Evolutionary conservation across 2,797 vertebrate species (phyloP).

Genomic region (Sphenopsis melanotis): DNA sequence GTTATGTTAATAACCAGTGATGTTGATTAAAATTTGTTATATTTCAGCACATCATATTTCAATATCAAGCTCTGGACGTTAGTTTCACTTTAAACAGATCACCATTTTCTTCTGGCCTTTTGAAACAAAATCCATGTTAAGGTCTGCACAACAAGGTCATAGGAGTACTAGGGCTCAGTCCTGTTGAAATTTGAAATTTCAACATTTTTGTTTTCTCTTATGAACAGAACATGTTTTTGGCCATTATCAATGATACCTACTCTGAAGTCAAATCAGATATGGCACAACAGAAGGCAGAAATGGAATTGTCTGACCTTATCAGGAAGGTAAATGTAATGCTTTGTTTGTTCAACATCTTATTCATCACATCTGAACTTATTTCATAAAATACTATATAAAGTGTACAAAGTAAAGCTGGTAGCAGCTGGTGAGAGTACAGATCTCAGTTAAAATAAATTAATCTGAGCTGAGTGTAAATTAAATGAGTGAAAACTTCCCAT

Average conservation of each 20-base stretch:
- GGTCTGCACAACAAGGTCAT: neutral
- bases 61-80: neutral
- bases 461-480: neutral
- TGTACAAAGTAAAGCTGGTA: neutral
- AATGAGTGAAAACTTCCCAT: neutral
- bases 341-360: neutral
- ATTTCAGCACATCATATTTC: neutral
- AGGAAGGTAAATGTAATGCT: conserved; percentile 82
- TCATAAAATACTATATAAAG: neutral
- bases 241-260: conserved; percentile 96
- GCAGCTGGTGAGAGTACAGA: neutral
- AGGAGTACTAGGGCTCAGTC: neutral
- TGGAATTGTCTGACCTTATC: conserved; percentile 96
- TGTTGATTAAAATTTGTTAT: neutral
- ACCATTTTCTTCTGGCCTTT: neutral
- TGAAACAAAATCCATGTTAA: neutral
- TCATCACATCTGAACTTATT: neutral
- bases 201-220: neutral
- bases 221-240: conserved; percentile 96
- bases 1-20: neutral
- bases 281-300: conserved; percentile 94
- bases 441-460: neutral
- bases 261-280: conserved; percentile 96
- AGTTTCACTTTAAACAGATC: neutral
- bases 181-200: neutral